A percentile compares a stretch with the other conserved stretches of the same genome.
phyloP scores from a whole-genome alignment of 2,797 vertebrate species.

The Pangasius krempfi region DNA sequence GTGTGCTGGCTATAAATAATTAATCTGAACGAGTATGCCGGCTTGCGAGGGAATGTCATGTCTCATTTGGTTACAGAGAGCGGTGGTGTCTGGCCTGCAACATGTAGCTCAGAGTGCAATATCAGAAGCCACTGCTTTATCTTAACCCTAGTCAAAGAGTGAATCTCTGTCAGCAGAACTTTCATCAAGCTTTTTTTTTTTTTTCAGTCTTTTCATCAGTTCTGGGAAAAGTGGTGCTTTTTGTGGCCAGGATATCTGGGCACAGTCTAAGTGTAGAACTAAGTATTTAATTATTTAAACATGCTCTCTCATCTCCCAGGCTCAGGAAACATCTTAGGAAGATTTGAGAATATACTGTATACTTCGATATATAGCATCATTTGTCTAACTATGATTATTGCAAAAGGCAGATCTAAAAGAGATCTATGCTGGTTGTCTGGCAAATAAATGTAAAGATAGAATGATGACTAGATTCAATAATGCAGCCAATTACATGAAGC shows the following conservation, averaged over 20 bases:
- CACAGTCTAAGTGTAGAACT: constrained; percentile 41
- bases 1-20: constrained; percentile 76
- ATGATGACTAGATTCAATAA: constrained; percentile 1
- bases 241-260: constrained; percentile 53
- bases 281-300: constrained; percentile 56
- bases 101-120: constrained; percentile 60
- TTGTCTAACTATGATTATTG: constrained; percentile 14
- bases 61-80: constrained; percentile 69
- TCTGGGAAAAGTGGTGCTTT: constrained; percentile 46
- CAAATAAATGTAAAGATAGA: constrained; percentile 17
- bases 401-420: background rate
- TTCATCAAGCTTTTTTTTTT: constrained; percentile 18
- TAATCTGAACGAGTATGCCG: constrained; percentile 70
- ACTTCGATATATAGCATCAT: constrained; percentile 15
- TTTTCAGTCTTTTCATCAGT: constrained; percentile 22
- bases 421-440: constrained; percentile 11
- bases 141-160: constrained; percentile 52
- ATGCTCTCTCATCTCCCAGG: constrained; percentile 42
- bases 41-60: constrained; percentile 70
- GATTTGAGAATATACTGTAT: constrained; percentile 20
- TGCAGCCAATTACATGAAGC: constrained; percentile 17
- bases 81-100: constrained; percentile 62
- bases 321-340: constrained; percentile 36
- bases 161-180: constrained; percentile 54
- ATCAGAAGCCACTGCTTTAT: constrained; percentile 58